Conservation (phyloP, 2,888 invertebrate species). For the Tenthredo notha region DNA sequence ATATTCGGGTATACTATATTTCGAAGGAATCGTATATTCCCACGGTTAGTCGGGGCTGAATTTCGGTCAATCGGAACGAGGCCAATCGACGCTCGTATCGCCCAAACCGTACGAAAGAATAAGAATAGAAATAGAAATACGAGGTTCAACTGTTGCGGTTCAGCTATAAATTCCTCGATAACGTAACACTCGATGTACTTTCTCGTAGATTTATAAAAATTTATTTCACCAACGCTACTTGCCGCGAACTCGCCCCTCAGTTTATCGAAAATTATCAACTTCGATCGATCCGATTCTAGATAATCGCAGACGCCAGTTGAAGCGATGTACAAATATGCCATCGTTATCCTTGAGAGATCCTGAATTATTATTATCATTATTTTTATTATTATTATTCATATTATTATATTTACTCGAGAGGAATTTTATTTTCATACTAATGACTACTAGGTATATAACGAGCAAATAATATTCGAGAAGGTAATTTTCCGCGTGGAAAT, state of each 20-base stretch:
- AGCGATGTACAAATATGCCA: not conserved
- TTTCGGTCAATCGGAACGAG: conserved; percentile 35
- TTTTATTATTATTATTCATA: not conserved
- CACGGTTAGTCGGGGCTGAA: conserved; percentile 1
- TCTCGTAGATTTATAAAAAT: conserved; percentile 13
- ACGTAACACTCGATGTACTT: conserved; percentile 28
- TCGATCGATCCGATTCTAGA: not conserved
- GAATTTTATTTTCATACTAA: not conserved
- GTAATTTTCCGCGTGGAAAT: not conserved
- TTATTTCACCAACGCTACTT: not conserved
- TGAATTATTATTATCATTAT: not conserved
- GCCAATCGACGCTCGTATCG: conserved; percentile 31
- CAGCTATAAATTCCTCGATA: conserved; percentile 43
- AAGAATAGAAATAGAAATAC: conserved; percentile 31
- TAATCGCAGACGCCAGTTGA: not conserved
- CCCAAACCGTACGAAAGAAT: not conserved
- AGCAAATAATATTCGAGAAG: not conserved
- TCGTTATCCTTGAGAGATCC: not conserved
- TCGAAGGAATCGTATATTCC: conserved; percentile 20
- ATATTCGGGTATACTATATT: conserved; percentile 36
- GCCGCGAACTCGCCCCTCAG: not conserved
- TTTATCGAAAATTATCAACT: conserved; percentile 13
- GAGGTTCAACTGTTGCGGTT: conserved; percentile 28
- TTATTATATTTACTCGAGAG: not conserved
- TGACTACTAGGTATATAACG: not conserved